These are phyloP conservation scores for Ellobius talpinus DNA, from an alignment of 2,113 vertebrate genomes.

Conservation along the genomic window DNA sequence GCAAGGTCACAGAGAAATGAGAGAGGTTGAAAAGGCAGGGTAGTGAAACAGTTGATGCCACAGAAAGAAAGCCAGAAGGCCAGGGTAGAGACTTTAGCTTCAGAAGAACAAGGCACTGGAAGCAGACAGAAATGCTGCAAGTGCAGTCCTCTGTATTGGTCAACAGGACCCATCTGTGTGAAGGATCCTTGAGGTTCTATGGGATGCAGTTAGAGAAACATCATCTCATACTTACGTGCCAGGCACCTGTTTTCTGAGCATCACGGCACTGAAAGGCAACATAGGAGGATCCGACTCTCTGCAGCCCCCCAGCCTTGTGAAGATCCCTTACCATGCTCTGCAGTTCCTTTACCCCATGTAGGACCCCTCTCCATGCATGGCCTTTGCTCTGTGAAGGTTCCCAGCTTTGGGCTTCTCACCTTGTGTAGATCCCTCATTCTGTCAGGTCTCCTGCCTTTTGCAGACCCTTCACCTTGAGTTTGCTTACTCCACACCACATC, in stretches of 20 bases:
- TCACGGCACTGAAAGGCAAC: not conserved
- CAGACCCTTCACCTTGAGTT: not conserved
- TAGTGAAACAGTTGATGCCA: slow-evolving; percentile 77
- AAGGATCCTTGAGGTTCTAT: not conserved
- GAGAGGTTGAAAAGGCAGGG: not conserved
- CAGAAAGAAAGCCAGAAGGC: slow-evolving; percentile 80
- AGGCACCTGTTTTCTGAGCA: not conserved
- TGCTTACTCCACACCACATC: not conserved
- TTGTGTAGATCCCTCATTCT: not conserved
- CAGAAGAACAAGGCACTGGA: slow-evolving; percentile 70
- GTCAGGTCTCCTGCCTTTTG: too few relatives aligned
- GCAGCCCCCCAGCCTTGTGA: not conserved
- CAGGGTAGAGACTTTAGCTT: slow-evolving; percentile 75
- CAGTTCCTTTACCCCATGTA: not conserved
- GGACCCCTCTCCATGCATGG: not conserved
- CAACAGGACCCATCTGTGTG: slow-evolving; percentile 62
- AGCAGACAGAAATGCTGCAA: slow-evolving; percentile 64
- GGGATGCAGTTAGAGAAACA: slow-evolving; percentile 34
- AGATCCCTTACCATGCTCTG: not conserved
- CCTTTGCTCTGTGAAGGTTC: too few relatives aligned
- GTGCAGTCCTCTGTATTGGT: slow-evolving; percentile 62
- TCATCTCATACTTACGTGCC: rapidly evolving
- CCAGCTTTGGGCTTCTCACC: rapidly evolving
- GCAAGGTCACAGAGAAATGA: slow-evolving; percentile 43
- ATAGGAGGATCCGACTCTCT: rapidly evolving